phyloP scores from a whole-genome alignment of 1,140 invertebrate genomes.

The Lethrus apterus region DNA sequence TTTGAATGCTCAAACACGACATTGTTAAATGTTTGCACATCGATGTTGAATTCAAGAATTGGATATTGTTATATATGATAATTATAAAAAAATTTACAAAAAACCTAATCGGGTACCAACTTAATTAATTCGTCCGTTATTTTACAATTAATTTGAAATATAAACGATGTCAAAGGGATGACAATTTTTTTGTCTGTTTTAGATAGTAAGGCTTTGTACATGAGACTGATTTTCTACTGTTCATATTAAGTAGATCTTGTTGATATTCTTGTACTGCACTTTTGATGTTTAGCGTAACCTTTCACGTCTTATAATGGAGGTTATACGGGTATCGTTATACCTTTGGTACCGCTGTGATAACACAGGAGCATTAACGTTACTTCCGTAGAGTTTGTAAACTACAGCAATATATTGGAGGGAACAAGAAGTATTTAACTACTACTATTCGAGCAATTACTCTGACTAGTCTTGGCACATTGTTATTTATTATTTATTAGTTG shows the following conservation, averaged over 20 bases:
- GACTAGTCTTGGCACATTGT: slow-evolving; percentile 12
- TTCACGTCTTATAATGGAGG: slow-evolving; percentile 9
- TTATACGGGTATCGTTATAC: slow-evolving; percentile 11
- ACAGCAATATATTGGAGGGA: slow-evolving; percentile 14
- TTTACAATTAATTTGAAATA: too few relatives aligned
- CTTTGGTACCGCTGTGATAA: slow-evolving; percentile 11
- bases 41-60: not conserved
- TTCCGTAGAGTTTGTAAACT: slow-evolving; percentile 3
- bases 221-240: slow-evolving; percentile 13
- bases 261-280: slow-evolving; percentile 8
- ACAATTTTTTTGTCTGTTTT: too few relatives aligned
- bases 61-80: not conserved
- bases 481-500: not conserved
- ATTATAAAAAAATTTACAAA: not conserved
- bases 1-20: slow-evolving; percentile 19
- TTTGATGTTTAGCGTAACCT: slow-evolving; percentile 8
- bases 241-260: slow-evolving; percentile 5
- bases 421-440: slow-evolving; percentile 5
- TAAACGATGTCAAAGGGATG: too few relatives aligned
- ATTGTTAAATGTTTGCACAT: slow-evolving; percentile 21
- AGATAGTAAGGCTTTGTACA: slow-evolving; percentile 13
- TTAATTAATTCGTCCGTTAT: too few relatives aligned
- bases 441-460: slow-evolving; percentile 13
- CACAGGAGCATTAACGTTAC: slow-evolving; percentile 7
- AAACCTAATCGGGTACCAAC: too few relatives aligned